Percentiles rank a stretch among this genome's conserved stretches.
Conservation (phyloP, 2,888 invertebrate genomes). For the Ophion ellenae region DNA sequence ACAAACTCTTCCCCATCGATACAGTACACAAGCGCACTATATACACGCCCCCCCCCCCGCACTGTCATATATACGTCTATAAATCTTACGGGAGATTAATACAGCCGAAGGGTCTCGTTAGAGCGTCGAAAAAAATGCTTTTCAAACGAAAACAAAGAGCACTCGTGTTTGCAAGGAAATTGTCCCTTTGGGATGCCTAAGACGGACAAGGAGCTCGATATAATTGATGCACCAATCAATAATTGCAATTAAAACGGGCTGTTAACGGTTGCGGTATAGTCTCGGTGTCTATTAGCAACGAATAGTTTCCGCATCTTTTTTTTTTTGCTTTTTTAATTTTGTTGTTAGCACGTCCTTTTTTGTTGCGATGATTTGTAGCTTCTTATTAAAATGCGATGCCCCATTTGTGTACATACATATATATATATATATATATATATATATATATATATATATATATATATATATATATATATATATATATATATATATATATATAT, state of each 20-base stretch:
- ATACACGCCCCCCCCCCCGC: background rate
- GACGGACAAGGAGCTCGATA: slow-evolving; percentile 20
- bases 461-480: too few species aligned
- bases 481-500: background rate
- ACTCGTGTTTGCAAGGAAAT: slow-evolving; percentile 5
- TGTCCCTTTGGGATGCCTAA: slow-evolving; percentile 8
- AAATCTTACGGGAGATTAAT: slow-evolving; percentile 38
- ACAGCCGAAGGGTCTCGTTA: slow-evolving; percentile 47
- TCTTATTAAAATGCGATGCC: slow-evolving; percentile 6
- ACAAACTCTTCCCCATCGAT: slow-evolving; percentile 46
- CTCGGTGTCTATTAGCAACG: slow-evolving; percentile 30
- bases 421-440: too few species aligned
- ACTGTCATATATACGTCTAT: slow-evolving; percentile 4
- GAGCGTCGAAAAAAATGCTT: slow-evolving; percentile 30
- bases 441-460: too few species aligned
- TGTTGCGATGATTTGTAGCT: slow-evolving; percentile 9
- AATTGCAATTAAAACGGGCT: slow-evolving; percentile 72
- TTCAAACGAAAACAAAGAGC: slow-evolving; percentile 15
- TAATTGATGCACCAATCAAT: slow-evolving; percentile 65
- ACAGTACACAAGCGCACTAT: slow-evolving; percentile 23
- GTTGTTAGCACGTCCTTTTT: background rate
- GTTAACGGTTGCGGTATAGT: slow-evolving; percentile 64
- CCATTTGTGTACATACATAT: background rate
- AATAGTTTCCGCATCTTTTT: slow-evolving; percentile 57
- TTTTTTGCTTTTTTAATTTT: slow-evolving; percentile 1